Evolutionary conservation across 2,888 invertebrate species (phyloP).

Genomic region (Trissolcus brochymenae): DNA sequence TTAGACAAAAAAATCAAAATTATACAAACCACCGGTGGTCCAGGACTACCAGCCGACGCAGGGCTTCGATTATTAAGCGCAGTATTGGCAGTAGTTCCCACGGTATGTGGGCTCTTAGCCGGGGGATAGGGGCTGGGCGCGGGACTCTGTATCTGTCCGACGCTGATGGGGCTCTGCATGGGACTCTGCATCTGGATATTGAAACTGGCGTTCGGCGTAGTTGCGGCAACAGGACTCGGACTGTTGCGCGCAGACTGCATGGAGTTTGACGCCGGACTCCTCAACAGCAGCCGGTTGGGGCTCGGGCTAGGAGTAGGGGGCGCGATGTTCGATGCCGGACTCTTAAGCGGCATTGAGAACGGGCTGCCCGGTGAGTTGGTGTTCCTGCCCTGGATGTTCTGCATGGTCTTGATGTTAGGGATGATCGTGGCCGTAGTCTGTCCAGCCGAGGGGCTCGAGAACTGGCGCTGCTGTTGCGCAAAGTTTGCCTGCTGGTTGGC

Average conservation of each 20-base stretch:
- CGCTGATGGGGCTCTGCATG: conserved; percentile 75
- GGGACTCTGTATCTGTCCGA: conserved; percentile 74
- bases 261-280: conserved; percentile 75
- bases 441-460: conserved; percentile 55
- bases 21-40: conserved; percentile 72
- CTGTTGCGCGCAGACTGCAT: conserved; percentile 73
- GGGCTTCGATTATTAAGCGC: conserved; percentile 73
- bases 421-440: conserved; percentile 52
- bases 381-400: conserved; percentile 72
- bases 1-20: too few relatives aligned
- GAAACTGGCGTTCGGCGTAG: conserved; percentile 69
- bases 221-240: conserved; percentile 72
- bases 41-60: conserved; percentile 74
- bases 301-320: conserved; percentile 75
- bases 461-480: conserved; percentile 14
- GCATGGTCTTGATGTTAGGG: conserved; percentile 70
- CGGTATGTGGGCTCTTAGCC: conserved; percentile 74
- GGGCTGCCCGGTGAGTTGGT: conserved; percentile 74
- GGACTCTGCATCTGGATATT: conserved; percentile 74
- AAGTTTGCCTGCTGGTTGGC: conserved; percentile 52
- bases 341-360: conserved; percentile 74
- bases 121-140: conserved; percentile 75
- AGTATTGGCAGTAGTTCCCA: conserved; percentile 59
- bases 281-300: conserved; percentile 71
- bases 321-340: conserved; percentile 74